Base-by-base conservation (phyloP, 2,113 vertebrate genomes). In the Nothocercus julius region DNA sequence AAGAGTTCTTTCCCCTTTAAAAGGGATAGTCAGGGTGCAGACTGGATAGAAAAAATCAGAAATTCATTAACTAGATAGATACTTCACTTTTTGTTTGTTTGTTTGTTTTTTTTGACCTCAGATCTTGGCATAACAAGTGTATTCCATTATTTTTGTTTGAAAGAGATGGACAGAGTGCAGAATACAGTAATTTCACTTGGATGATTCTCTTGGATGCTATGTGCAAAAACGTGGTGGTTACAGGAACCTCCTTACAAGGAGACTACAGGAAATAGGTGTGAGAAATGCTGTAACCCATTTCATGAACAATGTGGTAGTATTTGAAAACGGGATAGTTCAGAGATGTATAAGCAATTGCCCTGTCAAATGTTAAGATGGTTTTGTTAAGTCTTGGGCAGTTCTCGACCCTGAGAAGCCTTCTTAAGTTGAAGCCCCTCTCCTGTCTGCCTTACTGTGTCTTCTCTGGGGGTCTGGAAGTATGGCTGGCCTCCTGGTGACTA, bases 11-110 rank as follows among this genome's bases (percentile, higher is more conserved):
- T 66, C 14, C 2, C 0, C 8, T 40, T 67, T 87, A 6, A 47
- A 7, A 63, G 34, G 18, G 12, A 28, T 34, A 21, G 4, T 80
- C 9, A 68, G 3, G 3, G 20, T 36, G 8, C 20, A 77, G 27
- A 0, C 32, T 77, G 17, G 2, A 45, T 44, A 70, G 13, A 69
- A 88, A 49, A 82, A 42, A 1, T 38, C 0, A 34, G 18, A 73
- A 83, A 68, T 27, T 42, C 15, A 16, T 72, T 66, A 45, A 38
- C 20, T 69, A 59, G 13, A 20, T 67, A 62, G 44, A 44, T 44
- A 44, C 4, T 2, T 5, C 36, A 4, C 54, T 12, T 58, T 32
- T 56, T n/a, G n/a, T n/a, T 14, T 14, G 14, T 2, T 1, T 69
- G 28, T 76, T 4, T 89, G 18, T 16, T 2, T 1, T 69, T 32